Base-by-base conservation (phyloP, 2,888 invertebrate species). In the Drosophila cognata region DNA sequence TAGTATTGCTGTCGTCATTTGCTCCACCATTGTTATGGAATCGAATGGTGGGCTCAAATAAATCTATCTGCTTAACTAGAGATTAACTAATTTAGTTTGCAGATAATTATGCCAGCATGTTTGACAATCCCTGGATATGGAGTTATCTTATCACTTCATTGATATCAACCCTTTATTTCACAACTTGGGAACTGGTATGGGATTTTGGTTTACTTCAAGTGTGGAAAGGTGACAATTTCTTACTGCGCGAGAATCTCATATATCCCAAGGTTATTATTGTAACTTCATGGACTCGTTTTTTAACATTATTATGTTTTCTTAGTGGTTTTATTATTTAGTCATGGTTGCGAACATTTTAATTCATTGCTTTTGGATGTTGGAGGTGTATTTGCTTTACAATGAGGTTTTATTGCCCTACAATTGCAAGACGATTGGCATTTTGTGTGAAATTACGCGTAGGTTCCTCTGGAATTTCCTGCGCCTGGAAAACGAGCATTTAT, bases 381-480 rank as follows among this genome's bases (percentile, higher is more conserved):
- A 97, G 43, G 96, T 98, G 89, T 94, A 96, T 43, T 93, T 98
- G 11, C 96, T 95, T 0, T 96, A 97, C 93, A 95, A 96, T 85
- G 94, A 95, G 2, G 94, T 95, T 62, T 94, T 97, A 29, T 94
- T 95, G 73, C 94, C 94, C 0, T 97, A 97, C 90, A 94, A 97
- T 2, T 96, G 97, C 95, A 95, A 95, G 13, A 96, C 97, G 0
- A 94, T 98, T 72, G 91, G 96, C 33, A 96, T 97, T 41, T 96
- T 97, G 0, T 93, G 97, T 0, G 98, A 98, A 94, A 97, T 98
- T 0, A 96, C 97, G 90, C 71, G 97, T 91, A 95, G 99, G 65
- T 99, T 99, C 94, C 95, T 99, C 43, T 99, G 99, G 99, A 99
- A 99, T 94, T 99, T 98, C 94, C 98, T 99, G 94, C 98, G 99